These are phyloP conservation scores for Pelmatolapia mariae DNA, from an alignment of 2,113 vertebrate species.

Conservation along the genomic window DNA sequence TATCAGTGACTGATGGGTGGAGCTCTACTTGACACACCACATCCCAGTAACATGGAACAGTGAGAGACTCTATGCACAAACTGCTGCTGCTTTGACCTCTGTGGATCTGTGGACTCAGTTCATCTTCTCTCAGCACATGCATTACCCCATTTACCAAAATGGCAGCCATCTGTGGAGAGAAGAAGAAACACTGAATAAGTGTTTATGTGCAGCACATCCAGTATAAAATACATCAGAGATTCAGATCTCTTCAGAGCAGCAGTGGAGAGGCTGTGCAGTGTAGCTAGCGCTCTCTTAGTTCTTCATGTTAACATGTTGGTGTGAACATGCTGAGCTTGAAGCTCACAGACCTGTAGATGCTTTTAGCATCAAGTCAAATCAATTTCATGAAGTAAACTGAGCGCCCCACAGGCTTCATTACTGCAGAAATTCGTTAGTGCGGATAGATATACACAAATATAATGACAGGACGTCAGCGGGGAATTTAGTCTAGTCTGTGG, in stretches of 20 bases:
- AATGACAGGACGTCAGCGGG: neutral
- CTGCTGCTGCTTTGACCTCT: neutral
- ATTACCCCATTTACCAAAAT: neutral
- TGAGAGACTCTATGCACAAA: neutral
- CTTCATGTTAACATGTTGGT: neutral
- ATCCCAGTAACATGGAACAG: neutral
- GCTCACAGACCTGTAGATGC: neutral
- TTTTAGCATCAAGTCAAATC: neutral
- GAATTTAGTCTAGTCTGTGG: neutral
- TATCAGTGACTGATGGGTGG: neutral
- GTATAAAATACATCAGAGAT: neutral
- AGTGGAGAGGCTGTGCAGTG: neutral
- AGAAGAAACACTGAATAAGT: accelerated
- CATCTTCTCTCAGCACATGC: neutral
- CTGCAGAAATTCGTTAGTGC: accelerated
- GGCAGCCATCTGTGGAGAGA: neutral
- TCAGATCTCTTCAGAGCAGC: neutral
- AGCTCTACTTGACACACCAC: neutral
- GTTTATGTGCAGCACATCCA: neutral
- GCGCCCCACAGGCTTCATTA: neutral
- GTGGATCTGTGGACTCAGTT: neutral
- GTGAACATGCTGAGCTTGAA: neutral
- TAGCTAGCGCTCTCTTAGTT: accelerated
- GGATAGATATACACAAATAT: neutral
- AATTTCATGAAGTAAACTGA: neutral